Evolutionary conservation across 92 coral and sea anemone genomes (phyloP).

Genomic region (Parazoanthus atlanticus): DNA sequence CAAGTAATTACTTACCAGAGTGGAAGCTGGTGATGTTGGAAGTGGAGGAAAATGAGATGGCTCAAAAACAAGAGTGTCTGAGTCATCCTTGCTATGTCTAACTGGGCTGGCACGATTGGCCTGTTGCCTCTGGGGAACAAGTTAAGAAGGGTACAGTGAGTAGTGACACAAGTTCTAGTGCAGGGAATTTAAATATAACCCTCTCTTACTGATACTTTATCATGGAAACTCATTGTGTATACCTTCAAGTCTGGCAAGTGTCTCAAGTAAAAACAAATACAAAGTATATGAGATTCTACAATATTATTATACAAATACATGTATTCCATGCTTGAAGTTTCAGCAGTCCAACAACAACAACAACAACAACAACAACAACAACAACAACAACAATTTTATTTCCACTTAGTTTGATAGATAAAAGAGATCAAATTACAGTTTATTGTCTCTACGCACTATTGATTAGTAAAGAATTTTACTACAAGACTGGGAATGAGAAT

Average conservation of each 20-base stretch:
- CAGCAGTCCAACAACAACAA: too few species aligned
- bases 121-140: slow-evolving; percentile 69
- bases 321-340: background rate
- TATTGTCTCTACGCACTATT: background rate
- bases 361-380: too few species aligned
- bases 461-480: too few species aligned
- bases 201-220: too few species aligned
- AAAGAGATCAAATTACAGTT: background rate
- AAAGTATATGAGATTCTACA: background rate
- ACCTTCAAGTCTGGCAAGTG: background rate
- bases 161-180: background rate
- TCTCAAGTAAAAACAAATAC: too few species aligned
- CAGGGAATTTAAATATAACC: background rate
- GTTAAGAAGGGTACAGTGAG: slow-evolving; percentile 13
- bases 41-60: slow-evolving; percentile 95
- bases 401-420: too few species aligned
- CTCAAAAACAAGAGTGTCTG: slow-evolving; percentile 81
- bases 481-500: too few species aligned
- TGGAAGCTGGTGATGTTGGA: slow-evolving; percentile 72
- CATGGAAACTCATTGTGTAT: too few species aligned
- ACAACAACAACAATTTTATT: too few species aligned
- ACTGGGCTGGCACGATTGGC: slow-evolving; percentile 83
- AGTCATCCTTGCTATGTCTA: slow-evolving; percentile 97
- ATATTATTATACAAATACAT: too few species aligned
- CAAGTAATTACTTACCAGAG: slow-evolving; percentile 49